These are phyloP conservation scores for Limnephilus lunatus DNA, from an alignment of 2,888 invertebrate genomes.

Conservation along the genomic window DNA sequence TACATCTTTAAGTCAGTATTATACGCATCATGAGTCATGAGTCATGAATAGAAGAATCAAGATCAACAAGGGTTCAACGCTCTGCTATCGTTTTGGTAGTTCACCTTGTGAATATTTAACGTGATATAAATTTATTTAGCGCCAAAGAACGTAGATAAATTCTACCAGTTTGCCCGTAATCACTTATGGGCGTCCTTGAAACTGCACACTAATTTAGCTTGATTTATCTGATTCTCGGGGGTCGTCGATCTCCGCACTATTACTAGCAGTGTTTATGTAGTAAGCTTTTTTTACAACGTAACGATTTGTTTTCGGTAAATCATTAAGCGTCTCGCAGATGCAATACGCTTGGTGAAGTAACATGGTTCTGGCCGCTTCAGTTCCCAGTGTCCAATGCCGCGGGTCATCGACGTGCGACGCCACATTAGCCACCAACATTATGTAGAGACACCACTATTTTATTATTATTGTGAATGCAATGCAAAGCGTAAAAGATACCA, in stretches of 20 bases:
- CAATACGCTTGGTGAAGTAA: neutral
- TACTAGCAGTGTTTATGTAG: neutral
- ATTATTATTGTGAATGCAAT: neutral
- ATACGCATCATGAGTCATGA: neutral
- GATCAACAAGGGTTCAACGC: conserved; percentile 26
- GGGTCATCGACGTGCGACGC: neutral
- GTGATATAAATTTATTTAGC: neutral
- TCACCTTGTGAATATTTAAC: conserved; percentile 34
- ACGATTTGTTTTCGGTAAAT: neutral
- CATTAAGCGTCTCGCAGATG: neutral
- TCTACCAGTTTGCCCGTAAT: neutral
- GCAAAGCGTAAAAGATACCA: neutral
- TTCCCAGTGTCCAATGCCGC: neutral
- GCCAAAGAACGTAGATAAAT: conserved; percentile 2
- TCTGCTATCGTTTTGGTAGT: neutral
- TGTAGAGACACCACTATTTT: neutral
- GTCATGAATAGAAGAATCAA: neutral
- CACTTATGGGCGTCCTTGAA: conserved; percentile 14
- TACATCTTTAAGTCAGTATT: neutral
- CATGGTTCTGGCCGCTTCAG: neutral
- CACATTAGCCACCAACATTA: neutral
- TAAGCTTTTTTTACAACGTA: neutral
- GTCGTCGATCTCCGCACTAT: conserved; percentile 19
- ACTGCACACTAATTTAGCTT: conserved; percentile 17
- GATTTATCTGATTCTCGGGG: neutral